Evolutionary conservation across 1,140 invertebrate species (phyloP).

Genomic region (Odontomachus brunneus): DNA sequence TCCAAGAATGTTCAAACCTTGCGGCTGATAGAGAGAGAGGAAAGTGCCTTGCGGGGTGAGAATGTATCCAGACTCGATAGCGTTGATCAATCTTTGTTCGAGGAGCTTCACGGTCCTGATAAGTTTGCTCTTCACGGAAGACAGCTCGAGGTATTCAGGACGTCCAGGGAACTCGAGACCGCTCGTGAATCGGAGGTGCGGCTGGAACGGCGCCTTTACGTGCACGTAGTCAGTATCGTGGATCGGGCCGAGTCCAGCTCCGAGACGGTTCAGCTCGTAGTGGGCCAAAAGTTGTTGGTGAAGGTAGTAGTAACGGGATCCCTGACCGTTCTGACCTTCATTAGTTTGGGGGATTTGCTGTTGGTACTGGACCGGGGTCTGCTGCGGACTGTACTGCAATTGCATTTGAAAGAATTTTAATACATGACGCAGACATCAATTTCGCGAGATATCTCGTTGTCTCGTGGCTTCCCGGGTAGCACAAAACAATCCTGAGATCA

Average conservation of each 20-base stretch:
- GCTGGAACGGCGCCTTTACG: slow-evolving; percentile 87
- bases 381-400: slow-evolving; percentile 37
- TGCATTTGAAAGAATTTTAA: slow-evolving; percentile 25
- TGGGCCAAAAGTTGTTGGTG: slow-evolving; percentile 85
- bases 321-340: slow-evolving; percentile 76
- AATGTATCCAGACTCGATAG: slow-evolving; percentile 88
- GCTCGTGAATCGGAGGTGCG: slow-evolving; percentile 87
- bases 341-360: slow-evolving; percentile 80
- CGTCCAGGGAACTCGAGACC: slow-evolving; percentile 88
- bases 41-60: slow-evolving; percentile 83
- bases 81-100: slow-evolving; percentile 87
- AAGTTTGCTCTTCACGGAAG: slow-evolving; percentile 71
- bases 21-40: slow-evolving; percentile 81
- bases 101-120: slow-evolving; percentile 84
- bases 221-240: slow-evolving; percentile 82
- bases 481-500: not conserved
- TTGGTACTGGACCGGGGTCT: slow-evolving; percentile 52
- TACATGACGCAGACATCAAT: not conserved
- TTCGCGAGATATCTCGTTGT: not conserved
- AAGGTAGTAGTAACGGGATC: slow-evolving; percentile 84
- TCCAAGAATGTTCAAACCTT: slow-evolving; percentile 85
- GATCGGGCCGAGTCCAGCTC: slow-evolving; percentile 84
- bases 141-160: slow-evolving; percentile 86
- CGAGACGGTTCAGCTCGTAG: slow-evolving; percentile 85
- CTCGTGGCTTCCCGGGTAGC: too few relatives aligned